Evolutionary conservation across 2,113 vertebrate species (phyloP), one percentile per base, ranked within the genome.

Genomic region (Clinocottus analis): DNA sequence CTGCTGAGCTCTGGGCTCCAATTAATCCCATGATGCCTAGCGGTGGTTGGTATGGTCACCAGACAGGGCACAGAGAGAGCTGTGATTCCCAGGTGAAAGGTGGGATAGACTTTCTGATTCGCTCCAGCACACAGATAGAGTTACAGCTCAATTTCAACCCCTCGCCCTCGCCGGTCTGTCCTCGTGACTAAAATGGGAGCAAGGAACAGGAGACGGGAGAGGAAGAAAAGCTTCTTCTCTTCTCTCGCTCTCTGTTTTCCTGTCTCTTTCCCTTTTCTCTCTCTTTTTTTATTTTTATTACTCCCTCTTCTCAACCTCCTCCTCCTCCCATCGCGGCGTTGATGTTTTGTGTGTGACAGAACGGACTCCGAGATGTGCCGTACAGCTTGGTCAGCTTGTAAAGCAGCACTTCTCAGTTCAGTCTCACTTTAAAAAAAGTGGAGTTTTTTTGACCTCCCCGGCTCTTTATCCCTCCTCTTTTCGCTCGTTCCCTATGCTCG

Each of bases 91-190:
- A 92, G 93, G 94, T 95, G 94, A 95, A 94, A 95, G 94, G 94
- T 95, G 94, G 92, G 92, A 95, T 94, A 94, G 93, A 94, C 93
- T 94, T 94, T 95, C 91, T 92, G 93, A 94, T 94, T 90, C 89
- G 87, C 93, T 95, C 89, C 92, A 92, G 90, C 91, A 92, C 92
- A 90, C 91, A 93, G 91, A 93, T 92, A 91, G 93, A 94, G 90
- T 91, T 93, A 92, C 93, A 92, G 88, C 91, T 94, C 92, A 92
- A 94, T 93, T 94, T 90, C 86, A 93, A 90, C 90, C 88, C 80
- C 83, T 79, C 60, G 65, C 83, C 88, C 85, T 89, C 87, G 71
- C 89, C 29, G 83, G 68, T 86, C 86, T 86, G 72, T 88, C 90
- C 86, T 89, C 85, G 68, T 83, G 89, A 86, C 87, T 87, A 85